A percentile compares a stretch with the other conserved stretches of the same genome.
phyloP scores from a whole-genome alignment of 2,113 vertebrate genomes.

The Copsychus sechellarum region DNA sequence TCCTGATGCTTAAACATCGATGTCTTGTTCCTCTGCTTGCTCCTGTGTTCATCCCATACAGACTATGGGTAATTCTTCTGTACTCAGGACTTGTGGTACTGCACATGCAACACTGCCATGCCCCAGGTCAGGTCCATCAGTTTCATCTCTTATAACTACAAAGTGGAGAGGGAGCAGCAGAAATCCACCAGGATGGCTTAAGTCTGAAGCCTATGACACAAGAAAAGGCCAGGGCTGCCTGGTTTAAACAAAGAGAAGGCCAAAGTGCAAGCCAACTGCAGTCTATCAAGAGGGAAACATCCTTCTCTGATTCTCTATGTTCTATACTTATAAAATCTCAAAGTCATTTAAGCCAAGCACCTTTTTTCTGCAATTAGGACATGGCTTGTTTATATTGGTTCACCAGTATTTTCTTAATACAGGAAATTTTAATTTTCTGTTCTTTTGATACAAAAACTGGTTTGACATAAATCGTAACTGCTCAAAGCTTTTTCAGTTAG shows the following conservation, averaged over 20 bases:
- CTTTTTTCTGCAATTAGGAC: neutral
- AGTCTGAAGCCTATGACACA: neutral
- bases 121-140: neutral
- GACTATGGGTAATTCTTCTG: neutral
- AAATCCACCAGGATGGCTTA: neutral
- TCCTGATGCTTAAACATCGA: neutral
- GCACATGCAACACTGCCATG: fast-evolving
- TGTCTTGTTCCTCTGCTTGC: neutral
- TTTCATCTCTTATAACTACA: neutral
- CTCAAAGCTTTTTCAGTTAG: neutral
- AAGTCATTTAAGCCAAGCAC: neutral
- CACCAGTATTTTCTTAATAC: neutral
- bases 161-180: neutral
- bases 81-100: neutral
- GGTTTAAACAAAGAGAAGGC: neutral
- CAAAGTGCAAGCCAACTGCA: neutral
- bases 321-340: neutral
- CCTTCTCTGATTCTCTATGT: neutral
- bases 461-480: neutral
- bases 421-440: neutral
- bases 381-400: neutral
- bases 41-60: neutral
- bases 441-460: neutral
- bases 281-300: neutral
- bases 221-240: neutral